Percentiles rank a stretch among this genome's conserved stretches.
Conservation (phyloP, 1,140 invertebrate species). For the Protaetia brevitarsis region DNA sequence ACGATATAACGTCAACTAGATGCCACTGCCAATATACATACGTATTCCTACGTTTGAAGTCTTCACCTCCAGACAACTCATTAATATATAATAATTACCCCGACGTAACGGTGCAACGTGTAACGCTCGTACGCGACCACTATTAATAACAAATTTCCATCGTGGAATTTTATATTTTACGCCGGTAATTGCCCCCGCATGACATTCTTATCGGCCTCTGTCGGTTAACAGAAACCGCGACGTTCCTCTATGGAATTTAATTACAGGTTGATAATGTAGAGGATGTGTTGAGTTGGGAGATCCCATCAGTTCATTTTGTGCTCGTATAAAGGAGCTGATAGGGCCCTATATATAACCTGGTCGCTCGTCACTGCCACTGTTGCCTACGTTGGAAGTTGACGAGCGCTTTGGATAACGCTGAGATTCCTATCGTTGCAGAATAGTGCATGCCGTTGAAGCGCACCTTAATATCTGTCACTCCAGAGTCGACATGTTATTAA, state of each 20-base stretch:
- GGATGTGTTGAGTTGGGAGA: slow-evolving; percentile 9
- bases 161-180: background rate
- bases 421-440: background rate
- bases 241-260: slow-evolving; percentile 2
- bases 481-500: background rate
- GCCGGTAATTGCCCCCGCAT: background rate
- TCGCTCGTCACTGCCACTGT: background rate
- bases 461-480: slow-evolving; percentile 8
- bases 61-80: background rate
- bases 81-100: background rate
- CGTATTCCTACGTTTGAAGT: background rate
- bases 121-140: background rate
- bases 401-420: background rate
- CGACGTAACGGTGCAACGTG: background rate
- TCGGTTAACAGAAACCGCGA: background rate
- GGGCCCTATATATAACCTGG: background rate
- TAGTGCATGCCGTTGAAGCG: background rate
- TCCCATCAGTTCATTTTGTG: slow-evolving; percentile 2
- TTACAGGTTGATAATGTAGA: slow-evolving; percentile 7
- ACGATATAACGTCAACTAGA: background rate
- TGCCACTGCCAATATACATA: background rate
- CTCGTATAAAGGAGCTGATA: background rate
- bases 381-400: background rate
- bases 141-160: slow-evolving; percentile 14
- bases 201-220: background rate